Base-by-base conservation (phyloP, 2,888 invertebrate species). In the Lissocephala sabroskyi region DNA sequence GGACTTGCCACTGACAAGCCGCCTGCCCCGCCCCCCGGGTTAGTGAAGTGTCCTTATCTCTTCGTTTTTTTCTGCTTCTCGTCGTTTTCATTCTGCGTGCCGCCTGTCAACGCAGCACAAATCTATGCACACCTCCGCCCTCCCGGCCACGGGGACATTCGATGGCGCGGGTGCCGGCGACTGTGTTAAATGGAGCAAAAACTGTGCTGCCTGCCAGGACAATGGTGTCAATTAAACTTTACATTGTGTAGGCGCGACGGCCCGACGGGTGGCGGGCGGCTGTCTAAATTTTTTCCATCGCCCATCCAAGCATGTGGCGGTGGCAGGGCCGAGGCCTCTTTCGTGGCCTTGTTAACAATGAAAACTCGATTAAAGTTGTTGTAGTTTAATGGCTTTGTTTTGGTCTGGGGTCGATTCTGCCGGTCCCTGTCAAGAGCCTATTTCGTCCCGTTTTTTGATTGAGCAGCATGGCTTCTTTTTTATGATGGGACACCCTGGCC, bases 181-280 rank as follows among this genome's bases (percentile, higher is more conserved):
- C 64, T 67, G 52, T 67, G 74, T 71, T 73, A 64, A 73, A 73
- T 73, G 74, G 73, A 62, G 68, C 79, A 73, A 75, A 78, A 78
- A 75, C 64, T 65, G 78, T 65, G 78, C 64, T 68, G 59, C 56
- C 49, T 16, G 16, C 30, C 40, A 55, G 68, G 70, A 76, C 79
- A 79, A 79, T 76, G 73, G 65, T 65, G 73, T 71, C 79, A 79
- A 80, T 77, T 79, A 74, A 74, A 76, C 68, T 71, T 66, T 65
- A 73, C 76, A 74, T 74, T 73, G 66, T 66, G 66, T 32, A 11
- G 36, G 9, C 44, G 33, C 19, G 14, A 23, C 13, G 3, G 23
- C 7, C 4, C 7, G 10, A 13, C 26, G 43, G 9, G 14, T 35
- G 35, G 14, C 7, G 10, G 16, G 13, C 23, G 23, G 23, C 4